Evolutionary conservation across 2,888 invertebrate genomes (phyloP).

Genomic region (Stenodema calcarata): DNA sequence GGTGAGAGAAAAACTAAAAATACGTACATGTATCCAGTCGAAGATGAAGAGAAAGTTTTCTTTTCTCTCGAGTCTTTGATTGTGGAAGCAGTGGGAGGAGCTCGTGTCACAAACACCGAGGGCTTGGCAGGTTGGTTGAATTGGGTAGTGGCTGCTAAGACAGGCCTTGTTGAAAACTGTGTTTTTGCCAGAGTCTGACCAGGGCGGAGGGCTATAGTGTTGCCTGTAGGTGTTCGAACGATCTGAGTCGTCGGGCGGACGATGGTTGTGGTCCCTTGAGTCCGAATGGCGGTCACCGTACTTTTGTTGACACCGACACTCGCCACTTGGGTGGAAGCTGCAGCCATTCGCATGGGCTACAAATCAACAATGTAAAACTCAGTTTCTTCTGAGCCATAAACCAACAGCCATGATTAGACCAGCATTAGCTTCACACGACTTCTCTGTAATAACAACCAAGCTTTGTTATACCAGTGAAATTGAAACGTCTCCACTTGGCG

Average conservation of each 20-base stretch:
- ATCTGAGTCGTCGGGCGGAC: constrained; percentile 49
- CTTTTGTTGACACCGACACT: constrained; percentile 46
- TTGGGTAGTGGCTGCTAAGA: constrained; percentile 60
- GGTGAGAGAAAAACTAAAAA: not conserved
- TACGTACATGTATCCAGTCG: constrained; percentile 62
- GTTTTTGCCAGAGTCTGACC: constrained; percentile 63
- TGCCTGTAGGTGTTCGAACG: constrained; percentile 53
- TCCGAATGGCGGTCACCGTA: constrained; percentile 46
- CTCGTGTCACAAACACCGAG: constrained; percentile 14
- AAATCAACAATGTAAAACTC: constrained; percentile 1
- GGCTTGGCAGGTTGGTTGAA: constrained; percentile 32
- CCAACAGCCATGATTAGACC: no score
- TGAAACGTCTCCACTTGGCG: no score
- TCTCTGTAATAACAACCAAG: no score
- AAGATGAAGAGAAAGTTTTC: constrained; percentile 67
- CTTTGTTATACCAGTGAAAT: no score
- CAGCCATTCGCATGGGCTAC: constrained; percentile 59
- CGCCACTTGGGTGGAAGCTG: constrained; percentile 58
- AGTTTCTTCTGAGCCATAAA: not conserved
- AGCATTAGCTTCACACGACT: no score
- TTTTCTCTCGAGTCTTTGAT: constrained; percentile 78
- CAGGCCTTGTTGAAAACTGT: constrained; percentile 65
- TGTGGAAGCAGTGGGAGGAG: constrained; percentile 64
- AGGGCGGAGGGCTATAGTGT: constrained; percentile 57
- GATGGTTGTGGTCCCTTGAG: constrained; percentile 47